These are phyloP conservation scores for Sinocyclocheilus maitianheensis DNA, from an alignment of 2,113 vertebrate species.

Conservation along the genomic window DNA sequence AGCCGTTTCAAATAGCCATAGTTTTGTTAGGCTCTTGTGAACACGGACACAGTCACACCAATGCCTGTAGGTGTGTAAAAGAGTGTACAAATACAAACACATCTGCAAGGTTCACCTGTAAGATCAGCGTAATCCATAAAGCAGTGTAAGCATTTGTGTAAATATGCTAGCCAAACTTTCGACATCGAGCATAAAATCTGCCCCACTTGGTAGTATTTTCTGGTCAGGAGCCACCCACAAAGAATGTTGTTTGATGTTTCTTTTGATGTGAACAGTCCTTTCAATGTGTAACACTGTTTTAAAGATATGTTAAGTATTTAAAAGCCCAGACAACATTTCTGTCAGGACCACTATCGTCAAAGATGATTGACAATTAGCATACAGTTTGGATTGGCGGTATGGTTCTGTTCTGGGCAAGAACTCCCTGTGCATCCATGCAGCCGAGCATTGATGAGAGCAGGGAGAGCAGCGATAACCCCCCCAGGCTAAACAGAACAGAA, in stretches of 20 bases:
- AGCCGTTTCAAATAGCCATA: slow-evolving; percentile 30
- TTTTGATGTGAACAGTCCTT: neutral
- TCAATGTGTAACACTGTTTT: neutral
- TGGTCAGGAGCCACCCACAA: neutral
- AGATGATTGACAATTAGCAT: no score
- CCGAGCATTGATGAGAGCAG: no score
- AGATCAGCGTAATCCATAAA: neutral
- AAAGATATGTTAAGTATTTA: neutral
- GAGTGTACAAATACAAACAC: neutral
- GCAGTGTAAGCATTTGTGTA: neutral
- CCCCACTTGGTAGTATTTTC: neutral
- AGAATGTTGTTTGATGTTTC: neutral
- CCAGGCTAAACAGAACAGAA: no score
- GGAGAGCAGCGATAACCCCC: no score
- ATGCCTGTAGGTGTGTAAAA: neutral
- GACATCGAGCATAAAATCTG: neutral
- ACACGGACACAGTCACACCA: neutral
- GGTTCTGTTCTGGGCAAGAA: no score
- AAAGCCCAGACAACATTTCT: neutral
- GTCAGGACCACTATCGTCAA: no score
- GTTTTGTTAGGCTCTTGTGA: slow-evolving; percentile 20
- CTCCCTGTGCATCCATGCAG: no score
- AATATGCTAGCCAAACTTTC: neutral
- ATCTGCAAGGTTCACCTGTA: neutral
- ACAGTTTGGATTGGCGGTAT: no score